Evolutionary conservation across 2,888 invertebrate species (phyloP), one percentile per base, ranked within the genome.

Genomic region (Agriotes lineatus): DNA sequence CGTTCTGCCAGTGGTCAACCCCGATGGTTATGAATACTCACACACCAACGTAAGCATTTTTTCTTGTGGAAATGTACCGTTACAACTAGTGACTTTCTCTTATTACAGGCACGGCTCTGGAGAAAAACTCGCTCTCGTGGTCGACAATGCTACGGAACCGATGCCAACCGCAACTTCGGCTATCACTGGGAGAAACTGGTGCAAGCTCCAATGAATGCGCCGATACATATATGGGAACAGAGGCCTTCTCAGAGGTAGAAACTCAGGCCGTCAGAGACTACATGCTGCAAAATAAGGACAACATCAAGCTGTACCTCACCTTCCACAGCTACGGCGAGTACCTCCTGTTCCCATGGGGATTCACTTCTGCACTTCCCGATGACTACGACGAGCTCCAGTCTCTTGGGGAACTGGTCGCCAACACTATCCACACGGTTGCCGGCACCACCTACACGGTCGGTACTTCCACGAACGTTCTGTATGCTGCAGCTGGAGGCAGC

Each of bases 301-400:
- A 86, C 9, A 85, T 89, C 18, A 87, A 90, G 57, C 83, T 92
- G 67, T 95, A 92, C 79, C 77, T 94, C 7, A 90, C 91, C 0
- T 84, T 95, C 70, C 95, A 95, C 79, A 91, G 93, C n/a, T 94
- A 88, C 76, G 93, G 93, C n/a, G 87, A 88, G 72, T 90, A 88
- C 80, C 81, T 93, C 22, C 79, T 92, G 1, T 91, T 91, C 76
- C 90, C 91, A 0, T 93, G 90, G 90, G 91, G 91, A 0, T 90
- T 87, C 70, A 87, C 88, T 16, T 83, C 35, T 84, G 84, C 73
- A 75, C 78, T 87, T 30, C 89, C 89, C 1, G 80, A 81, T 1
- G 86, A 89, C 57, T 85, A 84, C 7, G 79, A 85, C 0, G 82
- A 82, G 58, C 83, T 89, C 0, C 84, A 86, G 18, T 73, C 76